Base-by-base conservation (phyloP, 1,140 invertebrate genomes). In the Cryptotermes secundus region DNA sequence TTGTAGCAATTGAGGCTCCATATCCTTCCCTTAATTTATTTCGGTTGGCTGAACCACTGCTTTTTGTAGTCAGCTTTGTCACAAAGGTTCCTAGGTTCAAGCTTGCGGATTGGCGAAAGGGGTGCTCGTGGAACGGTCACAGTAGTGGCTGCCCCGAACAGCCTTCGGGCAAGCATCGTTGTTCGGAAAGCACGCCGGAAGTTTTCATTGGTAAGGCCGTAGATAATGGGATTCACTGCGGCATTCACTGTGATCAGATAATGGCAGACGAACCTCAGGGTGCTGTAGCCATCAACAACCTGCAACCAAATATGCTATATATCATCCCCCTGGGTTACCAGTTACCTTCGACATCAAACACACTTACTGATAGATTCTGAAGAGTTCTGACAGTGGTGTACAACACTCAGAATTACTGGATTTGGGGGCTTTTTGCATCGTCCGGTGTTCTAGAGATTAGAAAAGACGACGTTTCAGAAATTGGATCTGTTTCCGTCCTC, bases 201-300 rank as follows among this genome's bases (percentile, higher is more conserved):
- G 79, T 87, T 89, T 22, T 89, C 88, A 82, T 89, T 89, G 72
- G 87, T 87, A 4, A 89, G 86, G 24, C 87, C 88, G 85, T 90
- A 90, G 42, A 90, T 87, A 82, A 90, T 85, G 9, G 89, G 89
- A 85, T 90, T 89, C 59, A 89, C 85, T 16, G 88, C 89, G 24
- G 88, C 85, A 81, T 89, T 89, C 14, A 86, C 85, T 65, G 87
- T 88, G 3, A 87, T 88, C 34, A 89, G 83, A 59, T 88, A 87
- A 38, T 89, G 88, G 0, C 87, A 86, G 14, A 87, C 83, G 35
- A 88, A 89, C 65, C 87, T 86, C n/a, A 88, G 81, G 36, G 81
- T 82, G 19, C 81, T 82, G 83, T 87, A 87, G 86, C 86, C 87
- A 34, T 79, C 7, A 1, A n/a, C 83, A 42, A 82, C 81, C 81